Evolutionary conservation across 2,888 invertebrate species (phyloP), one percentile per base, ranked within the genome.

Genomic region (Leucophenga maculata): DNA sequence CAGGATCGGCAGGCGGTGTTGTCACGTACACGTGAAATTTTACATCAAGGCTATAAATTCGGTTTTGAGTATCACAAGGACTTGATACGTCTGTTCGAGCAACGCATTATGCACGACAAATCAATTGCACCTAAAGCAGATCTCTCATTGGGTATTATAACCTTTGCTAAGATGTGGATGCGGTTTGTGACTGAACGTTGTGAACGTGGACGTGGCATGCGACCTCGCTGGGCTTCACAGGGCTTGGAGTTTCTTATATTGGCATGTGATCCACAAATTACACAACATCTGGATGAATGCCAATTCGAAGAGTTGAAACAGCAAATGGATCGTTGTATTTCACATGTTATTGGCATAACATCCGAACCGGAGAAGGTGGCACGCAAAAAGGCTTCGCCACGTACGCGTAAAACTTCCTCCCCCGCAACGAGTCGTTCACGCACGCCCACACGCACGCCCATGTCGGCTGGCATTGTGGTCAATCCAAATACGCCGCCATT

Each of bases 201-300:
- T 86, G 97, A 97, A 84, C 89, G 94, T 0, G 95, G 95, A 0
- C 90, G 95, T 6, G 96, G 96, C 0, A 90, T 94, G 76, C 88
- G 95, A 22, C 95, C 96, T 0, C 89, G 96, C 83, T 97, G 97
- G 97, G 96, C 97, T 3, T 93, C 93, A 83, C 95, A 95, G 85
- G 97, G 97, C 0, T 86, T 97, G 67, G 97, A 97, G 83, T 97
- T 96, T 87, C 90, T 97, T 1, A 93, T 94, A 87, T 90, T 93
- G 54, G 94, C 95, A 0, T 96, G 95, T 83, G 95, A 97, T 83
- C 95, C 96, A 0, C 91, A 93, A 75, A 93, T 95, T 80, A 94
- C 96, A 0, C 92, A 92, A 75, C 92, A 93, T 85, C 89, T 97
- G 57, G 91, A 92, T 20, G 94, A 96, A 54, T 90, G 91, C 26